These are phyloP conservation scores for Rousettus madagascariensis DNA, from an alignment of 2,797 vertebrate genomes.

Conservation along the genomic window DNA sequence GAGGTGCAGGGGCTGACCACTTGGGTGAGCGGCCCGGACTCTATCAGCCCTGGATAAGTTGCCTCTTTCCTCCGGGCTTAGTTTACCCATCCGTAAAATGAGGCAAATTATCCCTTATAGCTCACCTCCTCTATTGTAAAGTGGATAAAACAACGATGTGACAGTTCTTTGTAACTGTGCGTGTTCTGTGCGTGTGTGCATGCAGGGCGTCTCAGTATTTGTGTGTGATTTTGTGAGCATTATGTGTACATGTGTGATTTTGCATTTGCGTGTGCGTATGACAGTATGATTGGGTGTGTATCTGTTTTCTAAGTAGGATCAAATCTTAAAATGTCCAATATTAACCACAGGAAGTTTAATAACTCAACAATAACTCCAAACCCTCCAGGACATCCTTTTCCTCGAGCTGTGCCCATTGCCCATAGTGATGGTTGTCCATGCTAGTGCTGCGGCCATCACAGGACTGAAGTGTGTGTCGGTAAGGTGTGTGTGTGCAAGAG, in stretches of 20 bases:
- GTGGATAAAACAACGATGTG: not conserved
- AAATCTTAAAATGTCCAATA: not conserved
- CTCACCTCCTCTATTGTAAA: not conserved
- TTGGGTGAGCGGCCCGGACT: not conserved
- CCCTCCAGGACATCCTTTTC: not conserved
- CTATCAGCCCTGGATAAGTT: not conserved
- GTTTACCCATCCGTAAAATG: not conserved
- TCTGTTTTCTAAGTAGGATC: not conserved
- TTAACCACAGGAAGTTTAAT: not conserved
- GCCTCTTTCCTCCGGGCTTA: not conserved
- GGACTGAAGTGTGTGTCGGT: not conserved
- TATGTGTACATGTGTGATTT: not conserved
- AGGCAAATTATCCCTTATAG: not conserved
- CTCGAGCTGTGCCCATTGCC: not conserved
- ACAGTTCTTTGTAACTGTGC: not conserved
- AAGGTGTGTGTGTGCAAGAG: accelerated
- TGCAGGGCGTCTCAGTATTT: not conserved
- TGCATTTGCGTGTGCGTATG: not conserved
- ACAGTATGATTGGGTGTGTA: not conserved
- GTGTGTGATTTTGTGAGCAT: not conserved
- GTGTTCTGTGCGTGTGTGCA: too few species aligned
- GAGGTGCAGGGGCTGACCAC: too few species aligned
- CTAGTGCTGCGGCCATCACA: not conserved
- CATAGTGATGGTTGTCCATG: not conserved
- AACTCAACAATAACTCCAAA: not conserved